Base-by-base conservation (phyloP, 64 coral and sea anemone species). In the Porites lutea region DNA sequence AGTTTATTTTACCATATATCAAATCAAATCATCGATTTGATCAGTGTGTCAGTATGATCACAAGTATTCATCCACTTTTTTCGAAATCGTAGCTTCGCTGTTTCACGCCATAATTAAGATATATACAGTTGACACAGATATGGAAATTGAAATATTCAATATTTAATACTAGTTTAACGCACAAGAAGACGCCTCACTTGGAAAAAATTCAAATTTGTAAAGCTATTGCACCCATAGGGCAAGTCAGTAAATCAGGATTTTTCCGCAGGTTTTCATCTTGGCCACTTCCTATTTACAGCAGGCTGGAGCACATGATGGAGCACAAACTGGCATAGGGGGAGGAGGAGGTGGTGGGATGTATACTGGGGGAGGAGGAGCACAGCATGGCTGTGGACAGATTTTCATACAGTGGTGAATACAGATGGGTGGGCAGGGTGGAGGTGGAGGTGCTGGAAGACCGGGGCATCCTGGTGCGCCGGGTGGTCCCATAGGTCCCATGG, bases 371-470 rank as follows among this genome's bases (percentile, higher is more conserved):
- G 93, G 88, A 8, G 93, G 88, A 44, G 78, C 20, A 14, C 97
- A 98, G 75, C 90, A 95, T 47, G 82, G 83, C 75, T 77, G 82
- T 5, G 97, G 97, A 80, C 97, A 98, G 60, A 98, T 96, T 54
- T 77, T 94, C 88, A 98, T 96, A 88, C 97, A 98, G 59, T 98
- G 94, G 52, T 98, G 97, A 86, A 98, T 88, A 88, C 97, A 98
- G 13, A 98, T 94, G 19, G 97, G 97, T 82, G 97, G 87, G 67
- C 97, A 98, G 15, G 91, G 90, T 22, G 96, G 89, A 65, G 96
- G 90, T n/a, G 96, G 90, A 15, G 97, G 97, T 74, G 97, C 97
- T 3, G 97, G 97, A 22, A 92, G 87, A 88, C 97, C 97, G 15
- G 90, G 87, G 52, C 67, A 88, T 43, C 96, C 96, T 12, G 95